Evolutionary conservation across 2,113 vertebrate species (phyloP).

Genomic region (Channa maculata): DNA sequence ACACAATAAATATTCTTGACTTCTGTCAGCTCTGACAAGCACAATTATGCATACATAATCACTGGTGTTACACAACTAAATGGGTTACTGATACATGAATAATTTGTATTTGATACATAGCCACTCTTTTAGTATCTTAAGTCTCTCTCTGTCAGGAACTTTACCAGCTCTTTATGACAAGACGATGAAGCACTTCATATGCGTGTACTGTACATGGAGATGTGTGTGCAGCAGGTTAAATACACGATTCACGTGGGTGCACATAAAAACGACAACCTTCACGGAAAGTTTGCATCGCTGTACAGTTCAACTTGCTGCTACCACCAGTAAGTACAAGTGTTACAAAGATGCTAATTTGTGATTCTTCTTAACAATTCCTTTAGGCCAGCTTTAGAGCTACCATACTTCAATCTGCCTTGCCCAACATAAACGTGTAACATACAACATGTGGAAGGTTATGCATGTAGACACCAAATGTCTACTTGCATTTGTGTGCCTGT

Average conservation of each 20-base stretch:
- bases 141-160: neutral
- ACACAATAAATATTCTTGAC: conserved; percentile 60
- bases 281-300: too few relatives aligned
- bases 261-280: too few relatives aligned
- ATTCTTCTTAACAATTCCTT: neutral
- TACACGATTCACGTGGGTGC: too few relatives aligned
- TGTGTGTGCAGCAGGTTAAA: neutral
- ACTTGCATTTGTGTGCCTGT: neutral
- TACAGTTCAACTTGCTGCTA: too few relatives aligned
- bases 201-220: too few relatives aligned
- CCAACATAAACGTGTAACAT: neutral
- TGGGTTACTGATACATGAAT: conserved; percentile 82
- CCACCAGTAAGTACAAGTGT: too few relatives aligned
- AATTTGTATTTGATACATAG: conserved; percentile 73
- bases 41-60: conserved; percentile 80
- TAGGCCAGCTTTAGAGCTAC: neutral
- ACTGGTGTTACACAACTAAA: conserved; percentile 78
- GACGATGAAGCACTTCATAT: neutral
- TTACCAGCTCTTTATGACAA: neutral
- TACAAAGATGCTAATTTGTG: neutral
- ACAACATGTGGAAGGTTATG: neutral
- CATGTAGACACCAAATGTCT: conserved; percentile 13
- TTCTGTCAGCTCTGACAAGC: conserved; percentile 63
- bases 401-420: neutral
- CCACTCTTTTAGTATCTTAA: conserved; percentile 12